A percentile compares a stretch with the other conserved stretches of the same genome.
These are phyloP conservation scores for Allacma fusca DNA, from an alignment of 2,888 invertebrate species.

Conservation along the genomic window DNA sequence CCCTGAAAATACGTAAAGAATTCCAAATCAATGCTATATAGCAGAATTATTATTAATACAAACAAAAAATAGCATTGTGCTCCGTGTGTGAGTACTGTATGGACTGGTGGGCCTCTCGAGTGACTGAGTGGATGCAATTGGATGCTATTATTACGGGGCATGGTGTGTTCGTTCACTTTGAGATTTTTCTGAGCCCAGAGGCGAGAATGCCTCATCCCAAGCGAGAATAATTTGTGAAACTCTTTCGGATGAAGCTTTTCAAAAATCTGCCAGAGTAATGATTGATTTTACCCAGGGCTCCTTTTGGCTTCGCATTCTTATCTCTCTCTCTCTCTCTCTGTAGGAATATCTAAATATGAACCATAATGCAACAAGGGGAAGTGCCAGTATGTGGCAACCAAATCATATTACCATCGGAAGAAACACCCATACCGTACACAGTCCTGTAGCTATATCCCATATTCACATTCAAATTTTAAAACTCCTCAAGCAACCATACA, in stretches of 20 bases:
- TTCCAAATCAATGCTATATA: slow-evolving; percentile 33
- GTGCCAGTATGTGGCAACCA: background rate
- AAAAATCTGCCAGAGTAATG: slow-evolving; percentile 44
- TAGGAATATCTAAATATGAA: slow-evolving; percentile 1
- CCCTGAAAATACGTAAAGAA: slow-evolving; percentile 39
- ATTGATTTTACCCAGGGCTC: slow-evolving; percentile 42
- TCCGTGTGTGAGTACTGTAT: slow-evolving; percentile 1
- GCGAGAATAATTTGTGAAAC: slow-evolving; percentile 47
- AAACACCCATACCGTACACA: background rate
- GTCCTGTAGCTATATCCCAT: background rate
- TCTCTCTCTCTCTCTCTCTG: slow-evolving; percentile 3
- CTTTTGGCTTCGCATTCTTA: slow-evolving; percentile 32
- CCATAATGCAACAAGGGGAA: slow-evolving; percentile 2
- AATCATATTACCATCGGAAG: background rate
- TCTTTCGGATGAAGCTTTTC: slow-evolving; percentile 42
- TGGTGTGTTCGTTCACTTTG: slow-evolving; percentile 17
- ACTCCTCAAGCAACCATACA: background rate
- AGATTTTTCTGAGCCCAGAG: slow-evolving; percentile 32
- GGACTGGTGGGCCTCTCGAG: slow-evolving; percentile 18
- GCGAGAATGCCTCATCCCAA: slow-evolving; percentile 45
- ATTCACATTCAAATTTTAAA: slow-evolving; percentile 12
- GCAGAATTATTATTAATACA: slow-evolving; percentile 40
- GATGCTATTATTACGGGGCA: slow-evolving; percentile 35
- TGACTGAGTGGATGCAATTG: slow-evolving; percentile 40
- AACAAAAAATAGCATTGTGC: slow-evolving; percentile 38